A percentile compares a stretch with the other conserved stretches of the same genome.
Evolutionary conservation across 2,113 vertebrate species (phyloP).

Genomic region (Carassius carassius): DNA sequence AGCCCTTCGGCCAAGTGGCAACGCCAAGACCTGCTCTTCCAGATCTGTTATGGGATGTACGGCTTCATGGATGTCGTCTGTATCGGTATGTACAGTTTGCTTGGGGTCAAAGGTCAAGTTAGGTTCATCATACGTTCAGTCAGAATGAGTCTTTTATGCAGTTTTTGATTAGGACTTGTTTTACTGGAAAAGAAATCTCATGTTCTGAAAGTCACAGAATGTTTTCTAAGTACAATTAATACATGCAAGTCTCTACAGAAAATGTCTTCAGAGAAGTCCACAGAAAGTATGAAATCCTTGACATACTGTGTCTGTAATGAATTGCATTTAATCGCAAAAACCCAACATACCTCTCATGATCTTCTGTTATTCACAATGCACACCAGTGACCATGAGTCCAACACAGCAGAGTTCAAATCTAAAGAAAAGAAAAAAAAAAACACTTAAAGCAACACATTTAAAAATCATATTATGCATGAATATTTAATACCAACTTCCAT

Average conservation of each 20-base stretch:
- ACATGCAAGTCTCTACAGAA: background rate
- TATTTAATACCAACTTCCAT: background rate
- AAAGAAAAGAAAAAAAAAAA: background rate
- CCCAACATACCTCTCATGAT: background rate
- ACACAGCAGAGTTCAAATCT: background rate
- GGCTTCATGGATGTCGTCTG: slow-evolving; percentile 99
- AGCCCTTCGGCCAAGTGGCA: slow-evolving; percentile 98
- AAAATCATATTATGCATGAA: background rate
- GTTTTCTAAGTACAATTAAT: background rate
- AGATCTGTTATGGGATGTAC: slow-evolving; percentile 99
- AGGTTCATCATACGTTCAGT: background rate
- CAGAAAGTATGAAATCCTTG: background rate
- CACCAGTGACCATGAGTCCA: background rate
- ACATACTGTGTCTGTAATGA: background rate
- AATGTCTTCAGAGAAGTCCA: background rate
- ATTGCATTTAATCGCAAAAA: background rate
- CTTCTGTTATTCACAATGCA: background rate
- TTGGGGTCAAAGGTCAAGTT: background rate
- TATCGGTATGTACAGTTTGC: slow-evolving; percentile 82
- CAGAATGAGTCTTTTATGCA: background rate
- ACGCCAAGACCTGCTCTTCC: slow-evolving; percentile 98
- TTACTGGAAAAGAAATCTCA: background rate
- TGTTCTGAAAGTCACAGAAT: background rate
- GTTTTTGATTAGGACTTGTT: background rate
- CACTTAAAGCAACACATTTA: background rate